Evolutionary conservation across 2,797 vertebrate genomes (phyloP).

Genomic region (Trachurus trachurus): DNA sequence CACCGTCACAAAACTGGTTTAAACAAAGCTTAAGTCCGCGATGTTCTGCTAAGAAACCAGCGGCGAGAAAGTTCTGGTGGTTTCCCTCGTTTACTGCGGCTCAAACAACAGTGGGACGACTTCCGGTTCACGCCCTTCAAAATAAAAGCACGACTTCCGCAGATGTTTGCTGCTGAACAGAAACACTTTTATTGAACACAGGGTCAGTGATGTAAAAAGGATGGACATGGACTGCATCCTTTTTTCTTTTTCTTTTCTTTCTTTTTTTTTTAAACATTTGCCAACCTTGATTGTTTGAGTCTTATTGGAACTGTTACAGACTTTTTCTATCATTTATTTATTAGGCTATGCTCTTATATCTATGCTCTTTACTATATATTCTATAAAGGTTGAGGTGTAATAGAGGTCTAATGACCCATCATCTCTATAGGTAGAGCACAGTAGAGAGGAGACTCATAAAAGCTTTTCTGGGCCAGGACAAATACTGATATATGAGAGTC

Average conservation of each 20-base stretch:
- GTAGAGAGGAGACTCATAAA: background rate
- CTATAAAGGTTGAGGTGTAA: too few species aligned
- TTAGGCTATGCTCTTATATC: too few species aligned
- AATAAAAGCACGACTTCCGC: conserved; percentile 36
- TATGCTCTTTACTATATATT: too few species aligned
- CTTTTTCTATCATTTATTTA: background rate
- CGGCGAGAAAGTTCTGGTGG: too few species aligned
- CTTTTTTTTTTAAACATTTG: background rate
- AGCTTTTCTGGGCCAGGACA: background rate
- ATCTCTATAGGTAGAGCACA: background rate
- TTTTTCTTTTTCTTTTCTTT: background rate
- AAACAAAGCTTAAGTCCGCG: fast-evolving
- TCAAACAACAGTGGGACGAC: background rate
- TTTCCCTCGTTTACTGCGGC: background rate
- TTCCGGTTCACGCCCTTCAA: conserved; percentile 18
- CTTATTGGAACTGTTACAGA: background rate
- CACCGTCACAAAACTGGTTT: conserved; percentile 7
- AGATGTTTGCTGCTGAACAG: too few species aligned
- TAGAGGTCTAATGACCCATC: background rate
- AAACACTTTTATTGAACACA: background rate
- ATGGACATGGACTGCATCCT: background rate
- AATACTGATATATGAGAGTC: background rate
- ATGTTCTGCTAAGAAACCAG: background rate
- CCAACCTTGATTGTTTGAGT: background rate
- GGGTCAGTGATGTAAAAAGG: background rate